Conservation (phyloP, 2,113 vertebrate species). For the Anseranas semipalmata region DNA sequence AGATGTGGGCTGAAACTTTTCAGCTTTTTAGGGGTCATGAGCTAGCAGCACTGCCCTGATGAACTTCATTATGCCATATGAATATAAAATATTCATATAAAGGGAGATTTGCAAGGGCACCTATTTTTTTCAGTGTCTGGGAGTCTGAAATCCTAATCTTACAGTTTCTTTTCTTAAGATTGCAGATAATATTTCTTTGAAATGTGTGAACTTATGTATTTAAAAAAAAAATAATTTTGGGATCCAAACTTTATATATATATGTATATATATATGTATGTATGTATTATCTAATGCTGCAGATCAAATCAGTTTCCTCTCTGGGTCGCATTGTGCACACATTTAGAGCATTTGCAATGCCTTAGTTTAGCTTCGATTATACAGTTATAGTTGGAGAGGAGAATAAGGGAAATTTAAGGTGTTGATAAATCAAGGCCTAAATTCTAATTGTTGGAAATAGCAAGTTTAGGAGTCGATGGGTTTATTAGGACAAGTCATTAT, state of each 20-base stretch:
- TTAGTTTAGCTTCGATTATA: background rate
- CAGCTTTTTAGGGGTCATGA: background rate
- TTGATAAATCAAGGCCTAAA: background rate
- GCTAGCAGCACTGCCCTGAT: slow-evolving; percentile 23
- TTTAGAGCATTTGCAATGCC: background rate
- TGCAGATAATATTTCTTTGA: background rate
- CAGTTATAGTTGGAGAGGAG: background rate
- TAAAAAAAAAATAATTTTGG: background rate
- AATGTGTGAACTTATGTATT: background rate
- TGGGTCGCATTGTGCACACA: rapidly evolving
- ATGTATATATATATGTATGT: background rate
- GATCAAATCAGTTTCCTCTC: background rate
- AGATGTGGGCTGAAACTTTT: slow-evolving; percentile 20
- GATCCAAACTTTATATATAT: background rate
- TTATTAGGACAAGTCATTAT: background rate
- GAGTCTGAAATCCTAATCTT: background rate
- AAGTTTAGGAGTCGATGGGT: background rate
- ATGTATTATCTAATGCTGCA: background rate
- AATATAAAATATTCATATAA: slow-evolving; percentile 16
- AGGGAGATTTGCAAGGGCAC: background rate
- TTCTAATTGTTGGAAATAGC: background rate
- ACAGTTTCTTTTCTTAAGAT: background rate
- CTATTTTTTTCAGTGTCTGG: background rate
- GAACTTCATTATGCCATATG: slow-evolving; percentile 28
- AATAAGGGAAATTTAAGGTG: background rate